Evolutionary conservation across 2,888 invertebrate species (phyloP), one percentile per base, ranked within the genome.

Genomic region (Hylaea fasciaria): DNA sequence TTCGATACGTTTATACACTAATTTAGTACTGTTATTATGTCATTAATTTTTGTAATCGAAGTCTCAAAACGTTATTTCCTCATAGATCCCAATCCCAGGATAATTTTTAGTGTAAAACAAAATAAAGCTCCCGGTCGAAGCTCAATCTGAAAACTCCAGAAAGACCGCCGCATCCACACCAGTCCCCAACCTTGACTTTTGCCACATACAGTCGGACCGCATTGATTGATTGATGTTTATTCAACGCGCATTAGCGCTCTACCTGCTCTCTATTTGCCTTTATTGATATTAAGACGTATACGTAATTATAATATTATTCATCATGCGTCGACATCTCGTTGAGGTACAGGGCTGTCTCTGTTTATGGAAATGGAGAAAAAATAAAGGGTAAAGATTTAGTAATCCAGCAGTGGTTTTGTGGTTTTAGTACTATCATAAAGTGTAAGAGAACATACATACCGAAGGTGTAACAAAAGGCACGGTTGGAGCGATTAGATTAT

Each of bases 161-260:
- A 17, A 43, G 4, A 41, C 14, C 8, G 65, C 45, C 67, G 3
- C 65, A 74, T 89, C 87, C 83, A 81, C 64, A 77, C 56, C 71
- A 69, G 60, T 45, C 47, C 14, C 43, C 61, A 62, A 68, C 67
- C 59, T 64, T 67, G 48, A 78, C 65, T 82, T 85, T 83, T 80
- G 77, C 76, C 72, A 13, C 14, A 69, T 70, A 64, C 73, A 71
- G 75, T 78, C 76, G 77, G 81, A 78, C 78, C 67, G 63, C 66
- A 79, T 80, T 90, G 91, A 91, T 91, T 88, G 91, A 92, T 91
- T 79, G 88, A 82, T 91, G 88, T 91, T 89, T 87, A 85, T 83
- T 87, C 85, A 81, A 70, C 72, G 77, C 68, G 81, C 86, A 82
- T 86, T 83, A 83, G 83, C 75, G 77, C 68, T 70, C 79, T 80